Base-by-base conservation (phyloP, 2,113 vertebrate species). In the Falcunculus frontatus region DNA sequence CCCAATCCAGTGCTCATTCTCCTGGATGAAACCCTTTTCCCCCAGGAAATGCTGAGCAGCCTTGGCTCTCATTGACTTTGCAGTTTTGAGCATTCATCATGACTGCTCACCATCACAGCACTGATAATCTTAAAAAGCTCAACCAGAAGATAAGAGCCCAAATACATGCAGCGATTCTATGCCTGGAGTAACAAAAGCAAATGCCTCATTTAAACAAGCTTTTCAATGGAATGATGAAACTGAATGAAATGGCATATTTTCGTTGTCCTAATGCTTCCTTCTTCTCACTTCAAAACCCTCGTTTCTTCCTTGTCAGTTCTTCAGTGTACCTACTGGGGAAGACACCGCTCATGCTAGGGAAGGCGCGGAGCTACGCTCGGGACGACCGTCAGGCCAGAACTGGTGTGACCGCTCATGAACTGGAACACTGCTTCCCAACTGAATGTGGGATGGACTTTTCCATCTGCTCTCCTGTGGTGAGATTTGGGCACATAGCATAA, bases 341-440 rank as follows among this genome's bases (percentile, higher is more conserved):
- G 65, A n/a, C 7, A 42, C 10, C 32, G 20, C 30, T 19, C 0
- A 0, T 16, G 32, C 37, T 39, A 11, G 49, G 37, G 14, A 6
- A 44, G 22, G 30, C 59, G 53, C 1, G 1, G 41, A 76, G 27
- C 39, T 37, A 6, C 0, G 0, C 60, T 50, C 0, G 0, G 11
- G 16, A 52, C 0, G 0, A 5, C 35, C 3, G 1, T n/a, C 18
- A 42, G 55, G 17, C 20, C 47, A 72, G 42, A 69, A 9, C 39
- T 59, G 50, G 27, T 70, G 20, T 82, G 42, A 78, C 47, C 29
- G 16, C 26, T 44, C 37, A 19, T 50, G 32, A 27, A 11, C 25
- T n/a, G 30, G 39, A 23, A 9, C 39, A 7, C 18, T 26, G 47
- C 56, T 78, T 42, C 8, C 69, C 62, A 42, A 0, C 2, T 74